phyloP scores from a whole-genome alignment of 2,888 invertebrate genomes.

The Cyclophora albipunctata region DNA sequence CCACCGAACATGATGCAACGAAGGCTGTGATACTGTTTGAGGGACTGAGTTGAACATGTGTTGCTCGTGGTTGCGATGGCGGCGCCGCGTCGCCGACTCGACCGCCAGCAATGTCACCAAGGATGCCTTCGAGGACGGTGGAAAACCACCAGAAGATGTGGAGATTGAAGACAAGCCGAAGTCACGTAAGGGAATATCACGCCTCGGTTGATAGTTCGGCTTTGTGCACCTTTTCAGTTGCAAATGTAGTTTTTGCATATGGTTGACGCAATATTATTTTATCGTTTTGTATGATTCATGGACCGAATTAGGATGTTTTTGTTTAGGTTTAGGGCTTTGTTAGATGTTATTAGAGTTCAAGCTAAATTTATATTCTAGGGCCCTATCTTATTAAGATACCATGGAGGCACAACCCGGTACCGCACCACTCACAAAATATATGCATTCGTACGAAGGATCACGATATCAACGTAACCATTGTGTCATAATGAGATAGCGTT shows the following conservation, averaged over 20 bases:
- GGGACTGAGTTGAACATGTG: constrained; percentile 49
- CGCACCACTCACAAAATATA: too few relatives aligned
- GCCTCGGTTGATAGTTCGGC: constrained; percentile 29
- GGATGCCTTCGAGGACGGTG: constrained; percentile 49
- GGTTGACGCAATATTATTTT: constrained; percentile 25
- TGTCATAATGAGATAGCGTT: constrained; percentile 6
- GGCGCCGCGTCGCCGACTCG: constrained; percentile 57
- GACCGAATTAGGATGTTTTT: constrained; percentile 18
- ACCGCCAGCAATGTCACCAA: constrained; percentile 35
- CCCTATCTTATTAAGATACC: too few relatives aligned
- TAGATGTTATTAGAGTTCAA: too few relatives aligned
- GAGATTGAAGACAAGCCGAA: constrained; percentile 35
- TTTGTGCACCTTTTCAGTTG: constrained; percentile 38
- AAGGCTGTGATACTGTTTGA: constrained; percentile 21
- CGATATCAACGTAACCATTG: too few relatives aligned
- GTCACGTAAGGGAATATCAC: constrained; percentile 55
- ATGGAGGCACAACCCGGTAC: too few relatives aligned
- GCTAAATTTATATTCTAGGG: too few relatives aligned
- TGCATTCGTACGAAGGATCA: too few relatives aligned
- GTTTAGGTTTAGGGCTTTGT: too few relatives aligned
- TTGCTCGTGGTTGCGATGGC: constrained; percentile 65
- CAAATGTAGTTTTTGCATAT: constrained; percentile 18
- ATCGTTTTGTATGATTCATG: constrained; percentile 43
- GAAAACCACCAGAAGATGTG: constrained; percentile 26
- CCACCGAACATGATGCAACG: constrained; percentile 7